Base-by-base conservation (phyloP, 2,888 invertebrate genomes). In the Eilema depressum region DNA sequence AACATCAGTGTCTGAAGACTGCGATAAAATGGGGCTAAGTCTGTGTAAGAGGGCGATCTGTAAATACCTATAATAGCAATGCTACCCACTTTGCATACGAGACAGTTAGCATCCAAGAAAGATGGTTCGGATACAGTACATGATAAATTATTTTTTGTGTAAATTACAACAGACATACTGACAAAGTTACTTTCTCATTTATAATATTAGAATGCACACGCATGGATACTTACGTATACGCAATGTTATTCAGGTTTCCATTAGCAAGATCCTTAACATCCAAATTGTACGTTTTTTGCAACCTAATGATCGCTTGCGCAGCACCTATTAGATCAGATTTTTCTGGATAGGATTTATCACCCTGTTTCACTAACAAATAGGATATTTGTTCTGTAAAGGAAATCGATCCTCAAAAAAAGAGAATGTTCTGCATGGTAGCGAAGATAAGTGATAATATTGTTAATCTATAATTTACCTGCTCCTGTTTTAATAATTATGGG, bases 161-260 rank as follows among this genome's bases (percentile, higher is more conserved):
- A n/a, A n/a, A 5, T 2, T 28, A 3, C 28, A 28, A 5, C 28
- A 5, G 28, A 3, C 3, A 28, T 3, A 2, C 28, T 28, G 28
- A 5, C 28, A 3, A 5, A 5, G 2, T 5, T 28, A 28, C 2
- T 2, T 2, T 5, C 2, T 28, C 28, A 28, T 5, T 28, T 28
- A 28, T 2, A 5, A 5, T 5, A 33, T 3, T 33, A 33, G n/a
- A n/a, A n/a, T n/a, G n/a, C n/a, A n/a, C n/a, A 20, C 20, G 20
- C 47, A 47, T 25, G 2, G 17, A 57, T 14, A 64, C 64, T 64
- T 64, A 64, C 64, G 53, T 53, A 28, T 28, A 64, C 14, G 53
- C 53, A 28, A 30, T 53, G 23, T 64, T 64, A 14, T 64, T 64
- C 28, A 64, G n/a, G 28, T 64, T 64, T 8, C 64, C 64, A 56